Conservation (phyloP, 2,797 vertebrate species). For the Phalanger gymnotis region DNA sequence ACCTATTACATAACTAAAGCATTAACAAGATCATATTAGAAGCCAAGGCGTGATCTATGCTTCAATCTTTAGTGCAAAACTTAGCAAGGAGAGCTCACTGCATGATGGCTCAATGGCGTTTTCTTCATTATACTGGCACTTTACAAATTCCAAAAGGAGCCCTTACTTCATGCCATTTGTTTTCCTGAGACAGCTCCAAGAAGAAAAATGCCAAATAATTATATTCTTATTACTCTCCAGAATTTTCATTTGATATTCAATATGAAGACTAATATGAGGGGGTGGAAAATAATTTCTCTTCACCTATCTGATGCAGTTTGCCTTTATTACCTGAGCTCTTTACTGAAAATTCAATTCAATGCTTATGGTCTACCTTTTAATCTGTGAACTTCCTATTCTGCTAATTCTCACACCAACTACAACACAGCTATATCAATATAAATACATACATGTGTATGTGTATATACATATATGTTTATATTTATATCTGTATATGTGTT, state of each 20-base stretch:
- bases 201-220: conserved; percentile 84
- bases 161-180: conserved; percentile 78
- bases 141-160: conserved; percentile 76
- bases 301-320: conserved; percentile 77
- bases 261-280: conserved; percentile 82
- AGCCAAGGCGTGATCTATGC: conserved; percentile 53
- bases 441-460: background rate
- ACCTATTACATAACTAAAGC: conserved; percentile 44
- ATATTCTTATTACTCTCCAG: conserved; percentile 80
- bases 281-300: conserved; percentile 82
- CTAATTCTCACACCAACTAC: conserved; percentile 78
- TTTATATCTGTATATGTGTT: conserved; percentile 15
- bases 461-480: conserved; percentile 34
- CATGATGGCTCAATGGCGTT: conserved; percentile 71
- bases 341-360: conserved; percentile 82
- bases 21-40: conserved; percentile 60
- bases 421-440: conserved; percentile 55
- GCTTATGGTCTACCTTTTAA: conserved; percentile 75
- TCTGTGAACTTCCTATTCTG: conserved; percentile 75
- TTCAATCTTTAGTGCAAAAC: conserved; percentile 76
- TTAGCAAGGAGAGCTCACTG: conserved; percentile 69
- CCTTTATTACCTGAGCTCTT: conserved; percentile 80
- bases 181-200: conserved; percentile 77
- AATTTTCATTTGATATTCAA: conserved; percentile 81
- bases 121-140: conserved; percentile 80